These are phyloP conservation scores for Tetrax tetrax DNA, from an alignment of 2,113 vertebrate species.

Conservation along the genomic window DNA sequence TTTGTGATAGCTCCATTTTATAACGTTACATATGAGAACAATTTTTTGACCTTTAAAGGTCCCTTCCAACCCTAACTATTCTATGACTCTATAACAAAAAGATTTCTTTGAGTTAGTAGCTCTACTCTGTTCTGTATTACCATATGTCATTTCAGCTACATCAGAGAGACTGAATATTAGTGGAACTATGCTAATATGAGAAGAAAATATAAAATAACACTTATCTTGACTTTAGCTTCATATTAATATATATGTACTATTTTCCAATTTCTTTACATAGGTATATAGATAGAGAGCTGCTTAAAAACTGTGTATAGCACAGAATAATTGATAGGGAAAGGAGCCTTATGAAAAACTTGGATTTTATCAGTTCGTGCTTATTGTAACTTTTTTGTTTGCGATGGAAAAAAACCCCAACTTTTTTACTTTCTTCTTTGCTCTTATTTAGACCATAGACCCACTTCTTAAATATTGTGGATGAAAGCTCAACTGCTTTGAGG, in stretches of 20 bases:
- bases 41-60: no score
- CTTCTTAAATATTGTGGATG: background rate
- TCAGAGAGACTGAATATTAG: background rate
- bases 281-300: background rate
- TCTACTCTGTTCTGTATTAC: background rate
- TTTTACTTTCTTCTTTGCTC: background rate
- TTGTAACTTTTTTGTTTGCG: background rate
- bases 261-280: background rate
- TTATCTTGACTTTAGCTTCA: background rate
- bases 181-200: background rate
- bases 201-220: background rate
- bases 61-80: no score
- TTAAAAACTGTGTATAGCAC: background rate
- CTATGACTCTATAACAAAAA: background rate
- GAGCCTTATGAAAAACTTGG: background rate
- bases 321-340: background rate
- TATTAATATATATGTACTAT: background rate
- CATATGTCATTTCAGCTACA: background rate
- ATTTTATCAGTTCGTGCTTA: background rate
- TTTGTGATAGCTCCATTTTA: background rate
- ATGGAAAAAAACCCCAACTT: background rate
- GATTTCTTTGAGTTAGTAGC: background rate
- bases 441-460: background rate
- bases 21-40: background rate
- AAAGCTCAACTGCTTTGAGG: background rate